Percentiles rank a stretch among this genome's conserved stretches.
Evolutionary conservation across 2,888 invertebrate species (phyloP).

Genomic region (Monoplex corrugatus): DNA sequence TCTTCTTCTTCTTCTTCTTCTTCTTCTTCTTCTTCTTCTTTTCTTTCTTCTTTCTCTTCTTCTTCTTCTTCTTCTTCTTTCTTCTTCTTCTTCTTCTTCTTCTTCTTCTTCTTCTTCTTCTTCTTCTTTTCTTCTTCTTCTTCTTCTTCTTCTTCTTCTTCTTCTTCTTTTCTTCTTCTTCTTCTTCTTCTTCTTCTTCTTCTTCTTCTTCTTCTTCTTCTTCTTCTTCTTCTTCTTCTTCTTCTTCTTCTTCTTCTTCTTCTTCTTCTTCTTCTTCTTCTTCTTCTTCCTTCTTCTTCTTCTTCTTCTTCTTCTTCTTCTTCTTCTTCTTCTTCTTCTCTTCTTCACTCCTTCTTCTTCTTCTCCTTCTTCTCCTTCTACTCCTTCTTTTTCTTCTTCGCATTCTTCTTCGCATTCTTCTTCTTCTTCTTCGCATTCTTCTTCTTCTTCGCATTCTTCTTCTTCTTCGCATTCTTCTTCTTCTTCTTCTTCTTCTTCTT

Average conservation of each 20-base stretch:
- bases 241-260: slow-evolving; percentile 4
- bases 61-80: background rate
- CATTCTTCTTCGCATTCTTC: background rate
- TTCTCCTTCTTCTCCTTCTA: background rate
- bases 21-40: no score
- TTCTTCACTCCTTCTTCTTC: background rate
- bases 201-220: background rate
- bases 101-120: slow-evolving; percentile 20
- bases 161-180: background rate
- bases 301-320: background rate
- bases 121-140: background rate
- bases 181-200: background rate
- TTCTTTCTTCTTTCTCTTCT: no score
- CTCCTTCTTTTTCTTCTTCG: background rate
- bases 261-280: background rate
- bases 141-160: background rate
- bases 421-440: background rate
- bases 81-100: slow-evolving; percentile 2
- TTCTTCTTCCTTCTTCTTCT: background rate
- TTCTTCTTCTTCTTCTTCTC: background rate
- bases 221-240: background rate
- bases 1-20: no score
- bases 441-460: background rate
- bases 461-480: background rate
- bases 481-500: background rate